A percentile compares a stretch with the other conserved stretches of the same genome.
phyloP scores from a whole-genome alignment of 2,113 vertebrate genomes.

The Thomomys bottae region DNA sequence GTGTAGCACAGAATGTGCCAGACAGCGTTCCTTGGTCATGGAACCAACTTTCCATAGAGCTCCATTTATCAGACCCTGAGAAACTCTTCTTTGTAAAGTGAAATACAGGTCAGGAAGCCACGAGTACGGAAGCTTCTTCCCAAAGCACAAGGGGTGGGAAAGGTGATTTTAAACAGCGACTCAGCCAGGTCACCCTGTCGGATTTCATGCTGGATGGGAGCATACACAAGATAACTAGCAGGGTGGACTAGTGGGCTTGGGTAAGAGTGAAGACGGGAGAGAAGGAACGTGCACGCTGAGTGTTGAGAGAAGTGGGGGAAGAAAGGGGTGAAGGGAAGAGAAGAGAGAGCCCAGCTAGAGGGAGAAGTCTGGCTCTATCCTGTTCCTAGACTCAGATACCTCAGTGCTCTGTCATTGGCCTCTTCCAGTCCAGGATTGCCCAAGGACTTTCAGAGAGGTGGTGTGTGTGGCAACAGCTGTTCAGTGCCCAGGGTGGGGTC shows the following conservation, averaged over 20 bases:
- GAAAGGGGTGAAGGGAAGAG: not conserved
- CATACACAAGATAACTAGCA: too few relatives aligned
- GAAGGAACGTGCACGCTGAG: not conserved
- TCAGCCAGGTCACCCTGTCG: not conserved
- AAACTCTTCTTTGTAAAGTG: not conserved
- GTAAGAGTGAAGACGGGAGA: not conserved
- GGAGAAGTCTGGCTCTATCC: not conserved
- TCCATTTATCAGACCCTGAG: not conserved
- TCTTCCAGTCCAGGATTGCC: not conserved
- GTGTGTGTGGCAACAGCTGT: not conserved
- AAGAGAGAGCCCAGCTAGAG: not conserved
- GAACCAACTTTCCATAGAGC: not conserved
- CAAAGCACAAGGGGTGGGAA: not conserved
- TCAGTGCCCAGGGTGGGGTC: not conserved
- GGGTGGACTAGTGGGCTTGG: not conserved
- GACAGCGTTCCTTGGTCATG: not conserved
- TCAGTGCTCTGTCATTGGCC: not conserved
- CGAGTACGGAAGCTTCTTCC: not conserved
- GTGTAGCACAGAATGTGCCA: not conserved
- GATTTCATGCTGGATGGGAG: too few relatives aligned
- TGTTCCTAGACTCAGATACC: not conserved
- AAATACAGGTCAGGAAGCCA: not conserved
- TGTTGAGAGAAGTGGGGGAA: not conserved
- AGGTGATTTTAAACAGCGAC: not conserved
- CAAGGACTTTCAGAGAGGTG: fast-evolving